A percentile compares a stretch with the other conserved stretches of the same genome.
phyloP scores from a whole-genome alignment of 2,113 vertebrate genomes.

The Anas platyrhynchos region DNA sequence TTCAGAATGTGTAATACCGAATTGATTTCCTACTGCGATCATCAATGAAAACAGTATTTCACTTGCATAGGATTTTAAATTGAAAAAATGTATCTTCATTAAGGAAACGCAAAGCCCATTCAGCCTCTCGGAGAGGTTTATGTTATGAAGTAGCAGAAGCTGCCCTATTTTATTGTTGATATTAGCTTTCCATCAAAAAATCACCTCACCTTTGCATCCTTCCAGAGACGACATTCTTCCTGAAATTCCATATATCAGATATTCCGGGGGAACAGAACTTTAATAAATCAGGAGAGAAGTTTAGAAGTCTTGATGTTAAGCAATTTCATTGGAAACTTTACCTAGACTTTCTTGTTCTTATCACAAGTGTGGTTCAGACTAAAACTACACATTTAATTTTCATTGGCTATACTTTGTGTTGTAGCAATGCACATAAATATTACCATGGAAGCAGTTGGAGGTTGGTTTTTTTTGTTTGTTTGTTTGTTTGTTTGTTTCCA shows the following conservation, averaged over 20 bases:
- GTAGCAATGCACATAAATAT: neutral
- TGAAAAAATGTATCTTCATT: constrained; percentile 31
- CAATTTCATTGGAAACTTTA: neutral
- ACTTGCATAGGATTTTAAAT: constrained; percentile 25
- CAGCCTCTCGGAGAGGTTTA: neutral
- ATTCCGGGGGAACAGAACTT: neutral
- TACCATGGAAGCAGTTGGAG: neutral
- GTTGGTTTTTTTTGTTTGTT: neutral
- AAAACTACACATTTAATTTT: neutral
- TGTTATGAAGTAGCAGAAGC: neutral
- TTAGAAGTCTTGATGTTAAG: neutral
- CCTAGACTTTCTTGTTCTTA: neutral
- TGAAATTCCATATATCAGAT: neutral
- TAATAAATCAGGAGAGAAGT: constrained; percentile 6
- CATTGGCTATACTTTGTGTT: neutral
- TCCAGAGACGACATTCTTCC: neutral
- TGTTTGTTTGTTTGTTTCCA: neutral
- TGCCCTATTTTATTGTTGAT: neutral
- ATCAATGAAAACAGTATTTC: constrained; percentile 18
- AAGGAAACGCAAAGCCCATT: neutral
- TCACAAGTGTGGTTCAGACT: neutral
- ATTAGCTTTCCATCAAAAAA: neutral
- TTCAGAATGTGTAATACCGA: neutral
- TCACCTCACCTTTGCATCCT: neutral
- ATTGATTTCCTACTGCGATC: neutral